Conservation (phyloP, 2,797 vertebrate genomes). For the Mormyrus proboscirostris region DNA sequence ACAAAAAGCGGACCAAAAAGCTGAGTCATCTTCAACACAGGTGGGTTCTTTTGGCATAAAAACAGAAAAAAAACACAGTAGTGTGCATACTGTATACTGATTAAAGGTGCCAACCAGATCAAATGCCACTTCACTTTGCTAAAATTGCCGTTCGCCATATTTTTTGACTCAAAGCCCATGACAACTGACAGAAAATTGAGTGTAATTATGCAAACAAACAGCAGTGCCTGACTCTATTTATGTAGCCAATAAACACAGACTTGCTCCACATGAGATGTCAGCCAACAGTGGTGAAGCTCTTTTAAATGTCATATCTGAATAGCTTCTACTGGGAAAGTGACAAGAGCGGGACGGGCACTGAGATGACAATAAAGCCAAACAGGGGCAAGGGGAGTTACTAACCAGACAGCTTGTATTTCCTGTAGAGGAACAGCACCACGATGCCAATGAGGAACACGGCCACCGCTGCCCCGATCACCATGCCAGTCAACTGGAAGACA, state of each 20-base stretch:
- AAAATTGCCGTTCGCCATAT: not conserved
- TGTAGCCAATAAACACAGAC: not conserved
- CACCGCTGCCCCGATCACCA: conserved; percentile 72
- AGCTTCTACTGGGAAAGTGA: not conserved
- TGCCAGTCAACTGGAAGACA: conserved; percentile 71
- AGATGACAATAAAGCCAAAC: not conserved
- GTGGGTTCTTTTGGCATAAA: not conserved
- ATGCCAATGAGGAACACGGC: conserved; percentile 69
- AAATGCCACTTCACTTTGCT: not conserved
- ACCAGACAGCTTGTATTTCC: conserved; percentile 69
- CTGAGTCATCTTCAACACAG: not conserved
- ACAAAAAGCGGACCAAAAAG: not conserved
- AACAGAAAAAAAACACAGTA: not conserved
- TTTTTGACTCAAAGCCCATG: not conserved
- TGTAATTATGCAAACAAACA: not conserved
- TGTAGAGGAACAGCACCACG: conserved; percentile 72
- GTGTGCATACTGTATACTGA: not conserved
- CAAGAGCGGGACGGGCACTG: not conserved
- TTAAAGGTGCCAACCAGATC: not conserved
- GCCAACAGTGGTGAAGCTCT: not conserved
- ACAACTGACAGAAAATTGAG: not conserved
- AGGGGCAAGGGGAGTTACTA: conserved; percentile 49
- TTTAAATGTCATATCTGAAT: not conserved
- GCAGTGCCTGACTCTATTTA: not conserved
- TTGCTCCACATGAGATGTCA: not conserved